These are phyloP conservation scores for Rhinoderma darwinii DNA, from an alignment of 2,113 vertebrate genomes.

Conservation along the genomic window DNA sequence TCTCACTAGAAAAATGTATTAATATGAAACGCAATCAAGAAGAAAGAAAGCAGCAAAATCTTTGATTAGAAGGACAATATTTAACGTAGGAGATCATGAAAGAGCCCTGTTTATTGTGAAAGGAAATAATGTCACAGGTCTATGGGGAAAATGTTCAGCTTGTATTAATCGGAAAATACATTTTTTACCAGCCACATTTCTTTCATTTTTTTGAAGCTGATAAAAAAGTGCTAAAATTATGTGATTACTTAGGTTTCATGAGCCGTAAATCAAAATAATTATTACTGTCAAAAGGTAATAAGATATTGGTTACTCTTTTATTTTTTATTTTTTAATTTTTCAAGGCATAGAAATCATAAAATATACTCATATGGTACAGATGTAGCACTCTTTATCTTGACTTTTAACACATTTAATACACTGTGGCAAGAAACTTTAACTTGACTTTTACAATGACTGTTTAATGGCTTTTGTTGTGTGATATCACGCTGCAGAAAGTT, in stretches of 20 bases:
- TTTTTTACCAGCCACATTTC: not conserved
- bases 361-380: too few relatives aligned
- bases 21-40: constrained; percentile 4
- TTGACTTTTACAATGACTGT: too few relatives aligned
- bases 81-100: not conserved
- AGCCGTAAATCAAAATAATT: not conserved
- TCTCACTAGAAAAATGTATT: not conserved
- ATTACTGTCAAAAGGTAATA: not conserved
- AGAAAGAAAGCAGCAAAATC: not conserved
- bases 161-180: not conserved
- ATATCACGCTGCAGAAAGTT: too few relatives aligned
- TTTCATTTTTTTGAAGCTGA: not conserved
- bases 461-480: too few relatives aligned
- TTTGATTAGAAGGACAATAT: constrained; percentile 7
- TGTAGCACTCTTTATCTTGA: too few relatives aligned
- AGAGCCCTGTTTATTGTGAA: not conserved
- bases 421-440: too few relatives aligned
- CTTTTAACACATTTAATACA: too few relatives aligned
- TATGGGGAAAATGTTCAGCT: not conserved
- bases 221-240: not conserved
- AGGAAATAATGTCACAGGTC: constrained; percentile 4
- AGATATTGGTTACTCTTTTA: too few relatives aligned
- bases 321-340: too few relatives aligned
- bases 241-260: not conserved
- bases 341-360: too few relatives aligned